Percentiles rank a stretch among this genome's conserved stretches.
phyloP scores from a whole-genome alignment of 2,797 vertebrate genomes.

The Sebastes nivosus region DNA sequence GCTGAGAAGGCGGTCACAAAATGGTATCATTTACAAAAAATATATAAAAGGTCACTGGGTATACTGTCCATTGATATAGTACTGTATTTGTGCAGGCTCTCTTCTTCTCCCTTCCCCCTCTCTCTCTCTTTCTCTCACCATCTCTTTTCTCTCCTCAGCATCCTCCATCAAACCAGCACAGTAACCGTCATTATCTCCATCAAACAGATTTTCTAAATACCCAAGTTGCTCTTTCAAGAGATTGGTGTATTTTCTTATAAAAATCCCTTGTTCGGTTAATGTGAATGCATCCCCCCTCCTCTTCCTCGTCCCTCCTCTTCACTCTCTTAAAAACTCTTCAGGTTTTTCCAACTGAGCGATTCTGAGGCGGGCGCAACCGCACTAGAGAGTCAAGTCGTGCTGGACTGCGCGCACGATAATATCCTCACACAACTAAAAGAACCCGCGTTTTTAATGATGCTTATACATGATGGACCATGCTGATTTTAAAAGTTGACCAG shows the following conservation, averaged over 20 bases:
- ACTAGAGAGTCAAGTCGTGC: constrained; percentile 77
- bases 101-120: constrained; percentile 11
- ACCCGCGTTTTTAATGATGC: constrained; percentile 58
- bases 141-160: constrained; percentile 7
- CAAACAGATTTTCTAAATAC: constrained; percentile 70
- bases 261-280: constrained; percentile 87
- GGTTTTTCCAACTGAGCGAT: constrained; percentile 79
- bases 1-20: not conserved
- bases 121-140: constrained; percentile 11
- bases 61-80: constrained; percentile 25
- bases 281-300: constrained; percentile 76
- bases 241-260: constrained; percentile 80
- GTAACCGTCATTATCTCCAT: constrained; percentile 72
- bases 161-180: constrained; percentile 60
- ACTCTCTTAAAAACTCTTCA: constrained; percentile 87
- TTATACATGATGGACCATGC: constrained; percentile 76
- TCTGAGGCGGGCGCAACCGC: constrained; percentile 81
- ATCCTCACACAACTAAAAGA: constrained; percentile 66
- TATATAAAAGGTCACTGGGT: constrained; percentile 23
- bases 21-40: constrained; percentile 1
- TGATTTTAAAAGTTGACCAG: constrained; percentile 81
- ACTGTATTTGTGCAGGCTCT: constrained; percentile 14
- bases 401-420: constrained; percentile 73
- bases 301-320: constrained; percentile 74
- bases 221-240: not conserved